Evolutionary conservation across 2,113 vertebrate genomes (phyloP).

Genomic region (Lates calcarifer): DNA sequence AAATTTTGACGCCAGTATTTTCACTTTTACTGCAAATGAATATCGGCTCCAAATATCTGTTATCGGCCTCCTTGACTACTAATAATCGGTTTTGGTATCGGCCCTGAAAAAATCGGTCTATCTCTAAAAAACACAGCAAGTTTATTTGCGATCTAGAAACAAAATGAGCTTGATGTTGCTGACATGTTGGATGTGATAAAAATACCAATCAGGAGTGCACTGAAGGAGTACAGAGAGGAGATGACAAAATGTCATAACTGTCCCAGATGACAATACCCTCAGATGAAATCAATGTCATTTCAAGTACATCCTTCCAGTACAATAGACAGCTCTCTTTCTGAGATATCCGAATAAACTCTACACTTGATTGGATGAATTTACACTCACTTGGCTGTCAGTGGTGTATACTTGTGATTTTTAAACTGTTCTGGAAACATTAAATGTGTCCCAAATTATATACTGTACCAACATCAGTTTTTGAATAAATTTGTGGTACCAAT

Average conservation of each 20-base stretch:
- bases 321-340: no score
- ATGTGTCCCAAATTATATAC: no score
- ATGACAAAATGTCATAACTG: slow-evolving; percentile 27
- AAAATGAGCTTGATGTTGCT: slow-evolving; percentile 11
- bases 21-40: no score
- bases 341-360: no score
- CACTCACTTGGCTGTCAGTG: background rate
- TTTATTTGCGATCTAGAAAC: background rate
- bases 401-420: background rate
- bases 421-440: background rate
- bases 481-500: no score
- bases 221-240: slow-evolving; percentile 5
- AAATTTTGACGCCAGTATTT: no score
- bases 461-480: no score
- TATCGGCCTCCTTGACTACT: no score
- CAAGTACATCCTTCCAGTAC: background rate
- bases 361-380: no score
- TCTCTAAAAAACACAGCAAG: background rate
- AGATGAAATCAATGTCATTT: slow-evolving; percentile 4
- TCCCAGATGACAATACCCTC: slow-evolving; percentile 1
- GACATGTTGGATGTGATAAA: slow-evolving; percentile 10
- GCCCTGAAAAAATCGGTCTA: no score
- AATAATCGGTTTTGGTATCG: no score
- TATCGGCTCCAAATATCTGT: no score
- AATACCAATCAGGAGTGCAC: slow-evolving; percentile 7